Conservation (phyloP, 2,888 invertebrate genomes). For the Chrysina gloriosa region DNA sequence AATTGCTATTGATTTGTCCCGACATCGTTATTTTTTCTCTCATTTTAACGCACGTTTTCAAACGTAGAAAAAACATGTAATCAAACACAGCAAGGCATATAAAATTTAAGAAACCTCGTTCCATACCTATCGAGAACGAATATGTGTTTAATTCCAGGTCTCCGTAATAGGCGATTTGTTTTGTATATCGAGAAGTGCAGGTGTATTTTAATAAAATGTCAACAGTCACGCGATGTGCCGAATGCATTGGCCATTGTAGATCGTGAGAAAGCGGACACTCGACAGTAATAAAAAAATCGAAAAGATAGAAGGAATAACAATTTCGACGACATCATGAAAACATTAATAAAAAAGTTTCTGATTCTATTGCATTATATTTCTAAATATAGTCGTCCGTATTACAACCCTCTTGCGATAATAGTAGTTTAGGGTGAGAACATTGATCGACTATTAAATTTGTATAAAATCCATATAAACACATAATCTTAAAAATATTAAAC, state of each 20-base stretch:
- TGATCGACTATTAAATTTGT: not conserved
- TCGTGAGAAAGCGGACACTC: constrained; percentile 39
- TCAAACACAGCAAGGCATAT: constrained; percentile 9
- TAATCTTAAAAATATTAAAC: too few species aligned
- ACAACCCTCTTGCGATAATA: not conserved
- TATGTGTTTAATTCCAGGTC: constrained; percentile 43
- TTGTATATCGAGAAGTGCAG: constrained; percentile 36
- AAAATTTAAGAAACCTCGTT: constrained; percentile 15
- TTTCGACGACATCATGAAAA: constrained; percentile 25
- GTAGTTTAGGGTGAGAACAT: not conserved
- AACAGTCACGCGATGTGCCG: constrained; percentile 39
- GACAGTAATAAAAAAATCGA: constrained; percentile 30
- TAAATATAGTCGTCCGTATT: constrained; percentile 26
- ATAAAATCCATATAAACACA: too few species aligned
- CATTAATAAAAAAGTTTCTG: constrained; percentile 32
- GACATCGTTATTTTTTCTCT: constrained; percentile 6
- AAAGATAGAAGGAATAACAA: constrained; percentile 21
- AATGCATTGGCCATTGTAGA: constrained; percentile 24
- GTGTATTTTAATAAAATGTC: constrained; percentile 41
- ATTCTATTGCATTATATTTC: constrained; percentile 32
- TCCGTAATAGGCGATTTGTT: constrained; percentile 45
- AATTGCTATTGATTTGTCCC: not conserved
- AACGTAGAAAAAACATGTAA: constrained; percentile 24
- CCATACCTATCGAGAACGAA: constrained; percentile 6
- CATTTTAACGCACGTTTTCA: constrained; percentile 3